Evolutionary conservation across 2,113 vertebrate species (phyloP), one percentile per base, ranked within the genome.

Genomic region (Zapornia atra): DNA sequence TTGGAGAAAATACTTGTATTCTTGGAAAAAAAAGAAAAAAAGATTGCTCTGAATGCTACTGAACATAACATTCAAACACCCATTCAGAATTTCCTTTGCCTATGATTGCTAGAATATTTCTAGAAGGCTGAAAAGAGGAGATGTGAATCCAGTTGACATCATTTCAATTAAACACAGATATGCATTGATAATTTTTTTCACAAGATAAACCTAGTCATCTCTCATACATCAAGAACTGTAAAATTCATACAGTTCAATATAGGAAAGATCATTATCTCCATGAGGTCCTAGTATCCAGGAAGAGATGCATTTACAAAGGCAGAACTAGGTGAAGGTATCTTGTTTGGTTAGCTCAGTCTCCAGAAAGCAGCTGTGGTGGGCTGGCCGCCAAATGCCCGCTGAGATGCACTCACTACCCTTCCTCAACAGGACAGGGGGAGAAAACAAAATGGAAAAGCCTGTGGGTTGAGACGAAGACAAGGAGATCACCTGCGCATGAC

Each of bases 1-100:
- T 89, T 91, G 66, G 73, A 91, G 57, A 85, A 84, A 86, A 93
- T 57, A 36, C 29, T 89, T 89, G 44, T 84, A 53, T 78, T 91
- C 82, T 81, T 92, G 26, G 11, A 5, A 10, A 15, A 8, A 3
- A 4, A 33, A 14, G 25, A 24, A 7, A 28, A 59, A 18, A 26
- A n/a, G 26, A 78, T 64, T 65, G 18, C 19, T 92, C 48, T 88
- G 64, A 92, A 72, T 84, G 81, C 46, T 84, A 48, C 40, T 44
- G 31, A 96, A 82, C 33, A 57, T 42, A 42, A 65, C 77, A 53
- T 76, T 90, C 87, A 80, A 86, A 63, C 34, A 68, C 51, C 10
- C 31, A 8, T 87, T 88, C 51, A 46, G 19, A 48, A 57, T 63
- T 89, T 93, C 53, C 76, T 92, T 70, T 68, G 64, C 53, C 34